Base-by-base conservation (phyloP, 2,888 invertebrate genomes). In the Phorcus lineatus region DNA sequence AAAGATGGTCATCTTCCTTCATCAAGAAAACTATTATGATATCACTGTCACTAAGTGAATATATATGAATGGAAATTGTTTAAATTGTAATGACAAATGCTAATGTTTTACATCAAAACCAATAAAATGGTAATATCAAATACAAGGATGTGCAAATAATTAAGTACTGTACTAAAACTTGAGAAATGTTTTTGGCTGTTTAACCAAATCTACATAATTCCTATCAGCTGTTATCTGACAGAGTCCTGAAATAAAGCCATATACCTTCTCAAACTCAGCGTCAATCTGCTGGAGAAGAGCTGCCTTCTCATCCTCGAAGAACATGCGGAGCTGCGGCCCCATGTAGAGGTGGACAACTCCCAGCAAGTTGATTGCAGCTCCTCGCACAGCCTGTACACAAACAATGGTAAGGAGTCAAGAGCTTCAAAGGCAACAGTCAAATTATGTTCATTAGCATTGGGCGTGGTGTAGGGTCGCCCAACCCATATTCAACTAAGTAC, bases 261-360 rank as follows among this genome's bases (percentile, higher is more conserved):
- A 24, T 80, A 94, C 94, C 92, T 97, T 97, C 82, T 97, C 97
- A 88, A 97, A 95, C 92, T 98, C 98, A 24, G 96, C 94, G 91
- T 96, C 96, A 81, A 98, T 97, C 91, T 96, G 96, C 87, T 97
- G 96, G 70, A 96, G 95, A 0, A 98, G 94, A 0, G 96, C 96
- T 0, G 97, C 95, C 90, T 98, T 98, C 92, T 98, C 98, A 85
- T 95, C 95, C 86, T 97, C 97, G 89, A 98, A 97, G 91, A 96
- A 96, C 89, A 95, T 95, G 85, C 96, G 94, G 0, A 97, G 91
- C 17, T 95, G 95, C 17, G 86, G 86, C 0, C 98, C 97, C 94
- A 97, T 95, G 90, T 96, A 97, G 86, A 97, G 94, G 74, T 97
- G 96, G 89, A 98, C 94, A 0, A 95, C 95, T 0, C 97, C 97